Evolutionary conservation across 2,888 invertebrate species (phyloP).

Genomic region (Ceramica pisi): DNA sequence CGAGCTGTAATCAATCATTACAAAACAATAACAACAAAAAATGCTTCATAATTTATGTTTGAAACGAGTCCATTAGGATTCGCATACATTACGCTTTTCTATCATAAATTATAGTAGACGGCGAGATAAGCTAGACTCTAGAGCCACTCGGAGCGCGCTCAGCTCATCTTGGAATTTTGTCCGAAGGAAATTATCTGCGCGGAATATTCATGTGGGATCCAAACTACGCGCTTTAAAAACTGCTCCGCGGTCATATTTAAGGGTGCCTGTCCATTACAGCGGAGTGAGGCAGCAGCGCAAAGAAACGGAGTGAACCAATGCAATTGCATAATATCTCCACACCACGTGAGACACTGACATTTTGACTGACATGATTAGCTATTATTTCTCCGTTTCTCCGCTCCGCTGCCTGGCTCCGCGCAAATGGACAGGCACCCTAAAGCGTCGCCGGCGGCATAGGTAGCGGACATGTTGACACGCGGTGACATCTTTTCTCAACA

Average conservation of each 20-base stretch:
- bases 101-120: slow-evolving; percentile 20
- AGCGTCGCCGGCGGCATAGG: not conserved
- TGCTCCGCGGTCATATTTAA: slow-evolving; percentile 27
- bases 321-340: too few relatives aligned
- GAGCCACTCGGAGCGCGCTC: not conserved
- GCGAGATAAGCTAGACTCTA: slow-evolving; percentile 12
- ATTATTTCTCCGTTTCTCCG: too few relatives aligned
- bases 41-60: slow-evolving; percentile 19
- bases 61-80: slow-evolving; percentile 31
- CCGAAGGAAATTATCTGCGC: slow-evolving; percentile 45
- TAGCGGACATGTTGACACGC: not conserved
- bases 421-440: too few relatives aligned
- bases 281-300: too few relatives aligned
- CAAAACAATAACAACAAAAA: slow-evolving; percentile 30
- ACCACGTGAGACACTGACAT: too few relatives aligned
- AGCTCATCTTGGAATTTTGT: slow-evolving; percentile 33
- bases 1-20: slow-evolving; percentile 38
- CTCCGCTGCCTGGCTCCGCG: too few relatives aligned
- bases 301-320: too few relatives aligned
- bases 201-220: slow-evolving; percentile 52
- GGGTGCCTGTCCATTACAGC: too few relatives aligned
- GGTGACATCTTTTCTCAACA: too few relatives aligned
- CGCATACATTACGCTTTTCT: slow-evolving; percentile 18
- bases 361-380: too few relatives aligned
- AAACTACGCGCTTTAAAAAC: slow-evolving; percentile 36